phyloP scores from a whole-genome alignment of 1,140 invertebrate species.

The Anastatus disparis region DNA sequence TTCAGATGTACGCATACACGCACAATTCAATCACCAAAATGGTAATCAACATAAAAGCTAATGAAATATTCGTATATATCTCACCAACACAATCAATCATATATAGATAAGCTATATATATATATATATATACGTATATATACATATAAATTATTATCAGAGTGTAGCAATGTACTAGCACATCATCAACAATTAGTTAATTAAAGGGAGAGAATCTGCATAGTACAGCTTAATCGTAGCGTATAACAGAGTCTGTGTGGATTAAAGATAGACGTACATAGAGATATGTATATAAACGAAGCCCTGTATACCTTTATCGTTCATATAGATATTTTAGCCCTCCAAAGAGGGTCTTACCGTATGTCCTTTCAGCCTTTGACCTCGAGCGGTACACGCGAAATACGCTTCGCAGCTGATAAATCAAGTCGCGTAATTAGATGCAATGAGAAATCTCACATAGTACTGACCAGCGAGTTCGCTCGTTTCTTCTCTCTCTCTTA shows the following conservation, averaged over 20 bases:
- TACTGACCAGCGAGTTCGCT: constrained; percentile 31
- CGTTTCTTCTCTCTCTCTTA: constrained; percentile 16
- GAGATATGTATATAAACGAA: no score
- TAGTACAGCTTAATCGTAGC: neutral
- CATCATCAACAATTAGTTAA: constrained; percentile 29
- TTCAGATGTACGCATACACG: no score
- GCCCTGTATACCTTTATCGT: no score
- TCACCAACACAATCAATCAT: constrained; percentile 7
- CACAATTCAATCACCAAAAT: no score
- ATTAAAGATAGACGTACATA: no score
- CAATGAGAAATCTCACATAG: constrained; percentile 33
- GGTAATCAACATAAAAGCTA: constrained; percentile 6
- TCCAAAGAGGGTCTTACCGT: no score
- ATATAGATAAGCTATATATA: neutral
- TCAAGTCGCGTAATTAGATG: constrained; percentile 45
- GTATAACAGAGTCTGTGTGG: no score
- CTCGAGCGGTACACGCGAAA: neutral
- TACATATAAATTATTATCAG: constrained; percentile 16
- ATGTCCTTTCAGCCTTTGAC: no score
- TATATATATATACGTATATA: no score
- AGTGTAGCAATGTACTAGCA: no score
- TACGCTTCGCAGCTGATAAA: constrained; percentile 44
- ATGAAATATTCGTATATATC: neutral
- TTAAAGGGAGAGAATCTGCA: neutral
- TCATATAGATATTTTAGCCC: no score